Evolutionary conservation across 2,888 invertebrate genomes (phyloP).

Genomic region (Diarsia rubi): DNA sequence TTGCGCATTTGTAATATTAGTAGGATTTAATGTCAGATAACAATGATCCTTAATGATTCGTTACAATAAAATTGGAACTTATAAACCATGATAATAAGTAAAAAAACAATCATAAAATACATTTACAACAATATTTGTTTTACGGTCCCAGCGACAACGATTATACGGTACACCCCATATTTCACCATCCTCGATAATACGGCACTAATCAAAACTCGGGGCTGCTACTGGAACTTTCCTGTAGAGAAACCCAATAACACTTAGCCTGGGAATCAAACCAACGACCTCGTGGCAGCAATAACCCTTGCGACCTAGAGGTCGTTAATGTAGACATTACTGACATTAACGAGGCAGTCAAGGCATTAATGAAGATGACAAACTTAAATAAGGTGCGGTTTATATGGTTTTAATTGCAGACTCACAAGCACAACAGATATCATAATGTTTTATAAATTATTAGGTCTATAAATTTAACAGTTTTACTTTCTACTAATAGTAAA

Average conservation of each 20-base stretch:
- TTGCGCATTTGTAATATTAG: no score
- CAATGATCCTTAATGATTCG: no score
- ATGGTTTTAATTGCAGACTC: neutral
- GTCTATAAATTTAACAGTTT: constrained; percentile 4
- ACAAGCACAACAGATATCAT: neutral
- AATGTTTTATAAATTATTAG: constrained; percentile 7
- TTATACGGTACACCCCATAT: neutral
- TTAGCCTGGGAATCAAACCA: neutral
- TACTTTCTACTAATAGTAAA: neutral
- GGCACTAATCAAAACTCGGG: neutral
- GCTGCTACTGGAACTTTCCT: neutral
- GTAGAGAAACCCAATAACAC: neutral
- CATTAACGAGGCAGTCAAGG: no score
- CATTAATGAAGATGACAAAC: no score
- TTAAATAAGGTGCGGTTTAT: no score
- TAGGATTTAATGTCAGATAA: no score
- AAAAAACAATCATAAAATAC: no score
- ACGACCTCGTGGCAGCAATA: neutral
- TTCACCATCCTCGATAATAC: neutral
- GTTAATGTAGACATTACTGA: no score
- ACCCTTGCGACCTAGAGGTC: neutral
- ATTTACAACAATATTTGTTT: no score
- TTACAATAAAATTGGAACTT: no score
- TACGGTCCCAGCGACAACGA: no score
- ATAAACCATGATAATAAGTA: no score